A percentile compares a stretch with the other conserved stretches of the same genome.
phyloP scores from a whole-genome alignment of 2,797 vertebrate species.

The Melanotaenia pygmaea region DNA sequence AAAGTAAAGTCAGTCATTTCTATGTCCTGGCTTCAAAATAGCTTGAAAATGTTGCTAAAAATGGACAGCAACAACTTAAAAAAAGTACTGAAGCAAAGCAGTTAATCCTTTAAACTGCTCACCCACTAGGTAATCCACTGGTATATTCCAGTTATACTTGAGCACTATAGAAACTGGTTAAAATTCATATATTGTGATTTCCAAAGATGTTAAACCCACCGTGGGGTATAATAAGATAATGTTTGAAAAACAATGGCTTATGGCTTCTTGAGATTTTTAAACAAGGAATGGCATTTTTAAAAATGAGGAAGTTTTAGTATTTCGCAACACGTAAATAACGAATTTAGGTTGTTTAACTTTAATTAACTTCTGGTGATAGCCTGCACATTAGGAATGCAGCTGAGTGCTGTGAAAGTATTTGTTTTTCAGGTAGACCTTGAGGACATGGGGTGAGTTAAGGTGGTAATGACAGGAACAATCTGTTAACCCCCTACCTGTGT shows the following conservation, averaged over 20 bases:
- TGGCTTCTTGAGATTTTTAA: not conserved
- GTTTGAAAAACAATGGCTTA: not conserved
- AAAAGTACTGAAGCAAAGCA: not conserved
- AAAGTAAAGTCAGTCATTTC: not conserved
- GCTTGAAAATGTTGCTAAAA: not conserved
- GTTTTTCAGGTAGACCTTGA: not conserved
- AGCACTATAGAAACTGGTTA: not conserved
- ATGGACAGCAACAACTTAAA: not conserved
- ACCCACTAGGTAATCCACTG: not conserved
- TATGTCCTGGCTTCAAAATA: not conserved
- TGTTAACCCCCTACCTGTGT: not conserved
- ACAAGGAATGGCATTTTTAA: not conserved
- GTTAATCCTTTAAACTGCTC: not conserved
- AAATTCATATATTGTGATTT: not conserved
- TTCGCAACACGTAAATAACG: not conserved
- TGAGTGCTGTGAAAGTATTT: not conserved
- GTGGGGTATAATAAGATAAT: not conserved
- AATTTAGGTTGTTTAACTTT: not conserved
- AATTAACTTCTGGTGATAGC: not conserved
- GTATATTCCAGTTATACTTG: not conserved
- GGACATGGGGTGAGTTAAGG: not conserved
- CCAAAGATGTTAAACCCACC: not conserved
- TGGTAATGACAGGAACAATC: conserved; percentile 3
- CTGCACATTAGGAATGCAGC: conserved; percentile 3
- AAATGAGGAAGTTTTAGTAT: too few relatives aligned